Conservation (phyloP, 2,113 vertebrate species). For the Terrapene triunguis region DNA sequence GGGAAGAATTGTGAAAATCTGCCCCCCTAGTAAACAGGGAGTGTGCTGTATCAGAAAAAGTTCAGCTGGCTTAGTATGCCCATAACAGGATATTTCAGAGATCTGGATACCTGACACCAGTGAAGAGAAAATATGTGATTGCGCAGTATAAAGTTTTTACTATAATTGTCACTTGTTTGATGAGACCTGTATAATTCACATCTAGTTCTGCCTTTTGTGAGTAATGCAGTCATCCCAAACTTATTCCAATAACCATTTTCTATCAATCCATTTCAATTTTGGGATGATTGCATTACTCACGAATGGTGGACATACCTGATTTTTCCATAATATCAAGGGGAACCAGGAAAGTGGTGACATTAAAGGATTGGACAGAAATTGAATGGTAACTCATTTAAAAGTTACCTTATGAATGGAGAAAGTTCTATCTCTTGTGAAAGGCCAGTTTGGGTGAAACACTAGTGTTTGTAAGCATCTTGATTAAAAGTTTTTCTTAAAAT, state of each 20-base stretch:
- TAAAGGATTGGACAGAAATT: neutral
- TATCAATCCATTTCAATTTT: neutral
- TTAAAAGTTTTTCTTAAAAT: neutral
- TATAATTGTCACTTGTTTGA: neutral
- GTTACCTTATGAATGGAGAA: neutral
- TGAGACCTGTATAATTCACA: neutral
- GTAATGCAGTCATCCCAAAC: neutral
- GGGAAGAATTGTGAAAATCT: neutral
- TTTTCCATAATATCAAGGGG: neutral
- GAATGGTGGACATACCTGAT: neutral
- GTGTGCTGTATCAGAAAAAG: neutral
- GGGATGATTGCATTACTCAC: neutral
- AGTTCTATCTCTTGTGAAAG: neutral
- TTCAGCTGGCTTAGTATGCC: neutral
- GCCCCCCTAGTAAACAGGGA: neutral
- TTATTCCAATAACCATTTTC: neutral
- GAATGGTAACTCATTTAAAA: neutral
- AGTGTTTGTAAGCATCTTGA: neutral
- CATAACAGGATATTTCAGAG: neutral
- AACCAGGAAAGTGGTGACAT: neutral
- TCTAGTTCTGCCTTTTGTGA: neutral
- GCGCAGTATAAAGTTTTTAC: neutral
- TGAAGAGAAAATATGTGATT: neutral
- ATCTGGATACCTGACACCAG: neutral
- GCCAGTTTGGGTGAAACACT: neutral